A percentile compares a stretch with the other conserved stretches of the same genome.
These are phyloP conservation scores for Pristiophorus japonicus DNA, from an alignment of 2,113 vertebrate species.

Conservation along the genomic window DNA sequence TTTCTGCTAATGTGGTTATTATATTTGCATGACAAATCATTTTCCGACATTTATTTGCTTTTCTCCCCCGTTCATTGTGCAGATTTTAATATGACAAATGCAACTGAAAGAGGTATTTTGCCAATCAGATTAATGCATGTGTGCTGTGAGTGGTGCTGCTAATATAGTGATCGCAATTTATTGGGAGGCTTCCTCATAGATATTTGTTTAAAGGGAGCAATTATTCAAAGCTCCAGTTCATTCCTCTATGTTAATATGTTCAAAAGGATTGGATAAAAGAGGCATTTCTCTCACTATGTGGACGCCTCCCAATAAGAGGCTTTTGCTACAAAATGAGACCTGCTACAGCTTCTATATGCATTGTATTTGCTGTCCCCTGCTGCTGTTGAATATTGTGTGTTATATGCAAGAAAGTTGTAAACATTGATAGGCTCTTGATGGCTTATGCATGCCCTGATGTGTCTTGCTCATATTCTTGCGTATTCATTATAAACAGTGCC, in stretches of 20 bases:
- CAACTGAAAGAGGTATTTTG: conserved; percentile 51
- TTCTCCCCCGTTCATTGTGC: conserved; percentile 45
- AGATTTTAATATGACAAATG: conserved; percentile 51
- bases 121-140: conserved; percentile 29
- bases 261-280: not conserved
- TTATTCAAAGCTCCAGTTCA: not conserved
- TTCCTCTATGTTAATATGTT: not conserved
- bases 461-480: not conserved
- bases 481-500: not conserved
- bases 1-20: conserved; percentile 11
- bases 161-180: not conserved
- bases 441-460: not conserved
- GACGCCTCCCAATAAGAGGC: not conserved
- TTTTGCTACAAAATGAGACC: not conserved
- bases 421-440: not conserved
- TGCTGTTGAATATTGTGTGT: not conserved
- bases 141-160: conserved; percentile 45
- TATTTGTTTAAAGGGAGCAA: not conserved
- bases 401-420: not conserved
- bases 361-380: not conserved
- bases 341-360: not conserved
- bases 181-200: not conserved
- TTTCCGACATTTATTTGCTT: conserved; percentile 32
- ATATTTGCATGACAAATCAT: conserved; percentile 27
- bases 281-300: not conserved